phyloP scores from a whole-genome alignment of 2,113 vertebrate genomes.

The Maccullochella peelii region DNA sequence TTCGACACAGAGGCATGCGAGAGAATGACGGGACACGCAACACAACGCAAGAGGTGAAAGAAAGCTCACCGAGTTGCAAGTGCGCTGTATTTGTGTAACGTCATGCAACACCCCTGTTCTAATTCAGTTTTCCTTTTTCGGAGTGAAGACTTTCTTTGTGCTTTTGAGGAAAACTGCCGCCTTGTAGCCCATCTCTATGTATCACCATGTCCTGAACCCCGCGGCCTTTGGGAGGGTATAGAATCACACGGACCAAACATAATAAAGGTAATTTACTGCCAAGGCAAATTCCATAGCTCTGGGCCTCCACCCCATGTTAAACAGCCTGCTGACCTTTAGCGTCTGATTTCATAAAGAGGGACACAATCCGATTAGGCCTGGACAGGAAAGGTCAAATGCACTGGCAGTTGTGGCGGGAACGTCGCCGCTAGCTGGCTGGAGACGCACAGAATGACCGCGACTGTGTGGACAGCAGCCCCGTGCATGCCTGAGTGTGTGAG shows the following conservation, averaged over 20 bases:
- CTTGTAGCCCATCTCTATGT: conserved; percentile 55
- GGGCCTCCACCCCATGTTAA: conserved; percentile 91
- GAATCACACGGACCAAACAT: conserved; percentile 86
- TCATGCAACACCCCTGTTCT: background rate
- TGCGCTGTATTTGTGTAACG: conserved; percentile 5
- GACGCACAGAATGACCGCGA: conserved; percentile 47
- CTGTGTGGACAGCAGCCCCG: conserved; percentile 22
- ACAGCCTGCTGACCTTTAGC: conserved; percentile 95
- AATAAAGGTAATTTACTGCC: conserved; percentile 97
- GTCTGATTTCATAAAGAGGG: conserved; percentile 96
- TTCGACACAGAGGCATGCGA: background rate
- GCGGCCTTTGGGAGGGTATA: conserved; percentile 65
- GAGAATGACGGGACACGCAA: conserved; percentile 16
- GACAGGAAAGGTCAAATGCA: conserved; percentile 96
- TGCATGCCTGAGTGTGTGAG: conserved; percentile 37
- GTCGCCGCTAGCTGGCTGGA: conserved; percentile 86
- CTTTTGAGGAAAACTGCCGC: conserved; percentile 31
- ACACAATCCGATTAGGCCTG: conserved; percentile 96
- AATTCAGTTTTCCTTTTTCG: background rate
- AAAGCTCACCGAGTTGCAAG: conserved; percentile 15
- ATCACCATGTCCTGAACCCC: conserved; percentile 47
- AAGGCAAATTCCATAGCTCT: conserved; percentile 96
- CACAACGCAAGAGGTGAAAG: conserved; percentile 33
- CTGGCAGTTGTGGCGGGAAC: conserved; percentile 88
- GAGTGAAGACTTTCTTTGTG: conserved; percentile 13